Conservation (phyloP, 2,888 invertebrate genomes). For the Mythimna ferrago region DNA sequence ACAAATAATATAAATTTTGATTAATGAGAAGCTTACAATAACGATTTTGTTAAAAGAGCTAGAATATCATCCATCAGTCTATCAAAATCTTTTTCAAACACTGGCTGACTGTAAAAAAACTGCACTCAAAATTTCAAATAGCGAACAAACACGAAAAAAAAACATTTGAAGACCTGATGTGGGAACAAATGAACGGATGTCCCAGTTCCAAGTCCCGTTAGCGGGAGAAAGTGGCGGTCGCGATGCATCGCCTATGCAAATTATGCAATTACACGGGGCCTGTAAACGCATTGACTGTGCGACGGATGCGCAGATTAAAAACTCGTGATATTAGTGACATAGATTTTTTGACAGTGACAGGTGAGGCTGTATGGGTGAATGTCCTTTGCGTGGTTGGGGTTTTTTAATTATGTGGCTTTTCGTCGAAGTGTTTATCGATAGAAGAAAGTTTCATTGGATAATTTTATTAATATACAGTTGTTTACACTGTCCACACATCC, state of each 20-base stretch:
- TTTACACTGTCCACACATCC: not conserved
- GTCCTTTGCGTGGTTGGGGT: slow-evolving; percentile 36
- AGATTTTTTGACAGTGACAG: slow-evolving; percentile 56
- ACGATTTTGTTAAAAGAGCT: not conserved
- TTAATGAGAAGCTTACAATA: slow-evolving; percentile 19
- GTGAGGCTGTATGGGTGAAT: slow-evolving; percentile 43
- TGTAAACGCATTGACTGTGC: slow-evolving; percentile 59
- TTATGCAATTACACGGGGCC: slow-evolving; percentile 84
- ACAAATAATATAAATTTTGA: not conserved
- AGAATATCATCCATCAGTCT: slow-evolving; percentile 13
- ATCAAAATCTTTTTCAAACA: slow-evolving; percentile 29
- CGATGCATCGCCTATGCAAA: slow-evolving; percentile 87
- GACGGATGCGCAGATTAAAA: slow-evolving; percentile 61
- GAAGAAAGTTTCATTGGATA: slow-evolving; percentile 15
- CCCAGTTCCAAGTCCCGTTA: slow-evolving; percentile 87
- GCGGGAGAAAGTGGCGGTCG: slow-evolving; percentile 83
- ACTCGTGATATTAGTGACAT: slow-evolving; percentile 49
- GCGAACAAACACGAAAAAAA: slow-evolving; percentile 53
- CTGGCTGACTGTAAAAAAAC: slow-evolving; percentile 50
- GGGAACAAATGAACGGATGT: slow-evolving; percentile 76
- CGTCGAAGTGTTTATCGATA: not conserved
- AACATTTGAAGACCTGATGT: slow-evolving; percentile 60
- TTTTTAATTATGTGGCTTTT: slow-evolving; percentile 7
- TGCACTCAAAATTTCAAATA: slow-evolving; percentile 54
- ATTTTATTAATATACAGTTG: not conserved